Base-by-base conservation (phyloP, 2,113 vertebrate species). In the Psephotus haematonotus region DNA sequence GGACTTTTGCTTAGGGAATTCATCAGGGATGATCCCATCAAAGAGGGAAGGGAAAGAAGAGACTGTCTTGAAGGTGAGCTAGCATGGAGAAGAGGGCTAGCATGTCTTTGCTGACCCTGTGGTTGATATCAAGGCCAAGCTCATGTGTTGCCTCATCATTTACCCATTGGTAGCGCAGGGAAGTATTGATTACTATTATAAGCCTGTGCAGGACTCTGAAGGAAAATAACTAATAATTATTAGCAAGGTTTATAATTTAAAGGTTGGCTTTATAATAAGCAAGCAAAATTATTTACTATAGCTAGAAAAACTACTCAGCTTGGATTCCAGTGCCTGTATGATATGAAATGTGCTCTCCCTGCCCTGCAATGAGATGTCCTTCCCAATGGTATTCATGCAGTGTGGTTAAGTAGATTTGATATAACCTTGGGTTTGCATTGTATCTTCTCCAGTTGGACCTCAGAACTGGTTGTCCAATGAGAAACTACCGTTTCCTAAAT, bases 381-480 rank as follows among this genome's bases (percentile, higher is more conserved):
- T 90, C 52, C 44, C 91, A 74, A 16, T 3, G 14, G 44, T 53
- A 87, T 95, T 82, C 63, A 59, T 23, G 25, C 41, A 85, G 81
- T 76, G 78, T 76, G 77, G 77, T 81, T 94, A 46, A 76, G 49
- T 0, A 92, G 91, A 88, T 91, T 82, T 79, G 77, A 72, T 84
- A 79, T 31, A 87, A 87, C 86, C 77, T 87, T 91, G 57, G 35
- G 27, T 92, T 91, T 93, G 52, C 47, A 16, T 69, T 82, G 7
- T 72, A 31, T 82, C 86, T 93, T 84, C 78, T 79, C 83, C 84
- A 79, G 57, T 4, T 92, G 91, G 33, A 95, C 77, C 70, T 96
- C 77, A 91, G 78, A 94, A 79, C 64, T 77, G 52, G 52, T 28
- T 93, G 60, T 91, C 89, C 93, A 95, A 82, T 84, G 78, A 95